Evolutionary conservation across 2,888 invertebrate species (phyloP).

Genomic region (Tubulanus polymorphus): DNA sequence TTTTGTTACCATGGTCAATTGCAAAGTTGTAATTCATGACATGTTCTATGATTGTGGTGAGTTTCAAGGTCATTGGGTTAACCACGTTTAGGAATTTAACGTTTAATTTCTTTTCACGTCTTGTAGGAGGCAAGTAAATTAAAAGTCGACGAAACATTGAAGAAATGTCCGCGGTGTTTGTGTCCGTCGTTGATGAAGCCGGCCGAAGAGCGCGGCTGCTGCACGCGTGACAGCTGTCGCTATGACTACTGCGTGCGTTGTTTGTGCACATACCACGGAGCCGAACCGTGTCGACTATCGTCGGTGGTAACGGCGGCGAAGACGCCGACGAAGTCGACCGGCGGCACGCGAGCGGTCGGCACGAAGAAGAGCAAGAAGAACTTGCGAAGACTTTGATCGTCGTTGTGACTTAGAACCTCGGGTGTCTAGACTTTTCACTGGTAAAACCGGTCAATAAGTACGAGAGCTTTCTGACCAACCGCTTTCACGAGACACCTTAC

Average conservation of each 20-base stretch:
- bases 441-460: too few relatives aligned
- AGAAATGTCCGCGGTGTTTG: conserved; percentile 7
- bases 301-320: neutral
- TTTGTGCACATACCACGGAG: conserved; percentile 5
- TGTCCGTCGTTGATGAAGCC: conserved; percentile 1
- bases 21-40: too few relatives aligned
- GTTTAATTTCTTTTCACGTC: neutral
- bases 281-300: neutral
- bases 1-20: too few relatives aligned
- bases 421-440: too few relatives aligned
- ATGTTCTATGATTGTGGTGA: too few relatives aligned
- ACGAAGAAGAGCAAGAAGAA: conserved; percentile 9
- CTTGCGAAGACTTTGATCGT: conserved; percentile 6
- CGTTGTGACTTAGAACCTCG: too few relatives aligned
- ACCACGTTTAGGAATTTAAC: neutral
- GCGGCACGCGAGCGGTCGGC: neutral
- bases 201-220: conserved; percentile 7
- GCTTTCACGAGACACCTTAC: too few relatives aligned
- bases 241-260: conserved; percentile 10
- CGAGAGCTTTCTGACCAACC: too few relatives aligned
- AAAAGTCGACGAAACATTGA: conserved; percentile 5
- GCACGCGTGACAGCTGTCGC: conserved; percentile 1
- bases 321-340: neutral
- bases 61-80: too few relatives aligned
- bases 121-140: conserved; percentile 6